Base-by-base conservation (phyloP, 2,888 invertebrate species). In the Amphipyra berbera region DNA sequence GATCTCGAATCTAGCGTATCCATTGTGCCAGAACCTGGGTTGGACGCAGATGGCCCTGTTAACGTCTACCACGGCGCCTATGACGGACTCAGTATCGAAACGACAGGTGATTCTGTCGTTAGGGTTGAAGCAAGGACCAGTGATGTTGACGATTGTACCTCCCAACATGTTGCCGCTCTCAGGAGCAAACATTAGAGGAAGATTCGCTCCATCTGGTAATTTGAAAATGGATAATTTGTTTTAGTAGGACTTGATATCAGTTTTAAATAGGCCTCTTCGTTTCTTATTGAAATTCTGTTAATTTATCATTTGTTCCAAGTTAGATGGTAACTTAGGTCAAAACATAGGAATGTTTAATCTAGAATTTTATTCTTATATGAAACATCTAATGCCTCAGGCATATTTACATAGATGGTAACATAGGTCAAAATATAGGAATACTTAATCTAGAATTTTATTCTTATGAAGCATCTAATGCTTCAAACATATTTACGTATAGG, bases 131-230 rank as follows among this genome's bases (percentile, higher is more conserved):
- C 99, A 99, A 2, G 99, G 99, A 0, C 99, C 99, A 0, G 99
- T 99, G 62, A 99, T 98, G 86, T 99, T 99, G 41, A 99, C 98
- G 56, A 99, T 97, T 0, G 98, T 98, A 1, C 99, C 99, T 3
- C 99, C 99, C 73, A 99, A 95, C 99, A 99, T 99, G 88, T 98
- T 98, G 5, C 99, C 99, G 84, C 98, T 98, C 89, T 99, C 98
- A 0, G 99, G 99, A 0, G 99, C 98, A 82, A 98, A 98, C 79
- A 97, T 96, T 55, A 98, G 89, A 0, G 97, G 97, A 61, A 98
- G 95, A 87, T 97, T 96, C 0, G 98, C 97, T 14, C 97, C 97
- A 82, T 97, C 98, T 98, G 75, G 38, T 58, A 61, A 50, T 37
- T 47, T 61, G 40, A 63, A 47, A 61, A 42, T 6, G 2, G 5